Conservation (phyloP, 2,113 vertebrate species). For the Anser brachyrhynchus region DNA sequence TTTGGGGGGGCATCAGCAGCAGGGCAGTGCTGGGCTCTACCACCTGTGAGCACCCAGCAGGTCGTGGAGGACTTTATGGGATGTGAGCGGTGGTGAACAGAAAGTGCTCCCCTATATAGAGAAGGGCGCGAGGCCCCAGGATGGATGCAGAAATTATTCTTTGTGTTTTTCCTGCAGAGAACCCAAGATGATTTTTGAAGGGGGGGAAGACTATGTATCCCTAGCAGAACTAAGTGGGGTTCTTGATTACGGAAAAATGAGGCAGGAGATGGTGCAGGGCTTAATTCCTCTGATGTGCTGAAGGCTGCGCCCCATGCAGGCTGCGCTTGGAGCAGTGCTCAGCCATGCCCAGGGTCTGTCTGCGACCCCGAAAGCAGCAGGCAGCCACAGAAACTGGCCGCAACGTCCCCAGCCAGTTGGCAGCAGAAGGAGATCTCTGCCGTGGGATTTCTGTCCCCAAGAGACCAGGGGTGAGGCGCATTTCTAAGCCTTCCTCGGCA, state of each 20-base stretch:
- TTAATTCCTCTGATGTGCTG: accelerated
- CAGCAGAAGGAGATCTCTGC: background rate
- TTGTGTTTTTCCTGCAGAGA: background rate
- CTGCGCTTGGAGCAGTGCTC: background rate
- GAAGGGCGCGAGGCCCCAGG: accelerated
- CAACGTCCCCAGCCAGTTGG: slow-evolving; percentile 38
- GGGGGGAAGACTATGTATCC: background rate
- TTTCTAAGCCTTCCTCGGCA: background rate
- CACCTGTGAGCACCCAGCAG: background rate
- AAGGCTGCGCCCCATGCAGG: background rate
- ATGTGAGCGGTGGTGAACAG: background rate
- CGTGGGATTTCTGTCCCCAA: background rate
- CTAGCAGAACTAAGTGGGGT: accelerated
- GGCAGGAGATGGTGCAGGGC: background rate
- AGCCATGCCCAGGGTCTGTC: accelerated
- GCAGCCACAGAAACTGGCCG: background rate
- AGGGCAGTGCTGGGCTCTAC: background rate
- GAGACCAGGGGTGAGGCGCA: background rate
- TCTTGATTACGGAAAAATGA: background rate
- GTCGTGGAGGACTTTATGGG: background rate
- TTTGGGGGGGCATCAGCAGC: background rate
- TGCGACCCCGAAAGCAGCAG: background rate
- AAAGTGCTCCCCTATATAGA: background rate
- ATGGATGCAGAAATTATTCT: accelerated
- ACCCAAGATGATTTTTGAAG: background rate